Conservation (phyloP, 2,797 vertebrate genomes). For the Acanthornis magna region DNA sequence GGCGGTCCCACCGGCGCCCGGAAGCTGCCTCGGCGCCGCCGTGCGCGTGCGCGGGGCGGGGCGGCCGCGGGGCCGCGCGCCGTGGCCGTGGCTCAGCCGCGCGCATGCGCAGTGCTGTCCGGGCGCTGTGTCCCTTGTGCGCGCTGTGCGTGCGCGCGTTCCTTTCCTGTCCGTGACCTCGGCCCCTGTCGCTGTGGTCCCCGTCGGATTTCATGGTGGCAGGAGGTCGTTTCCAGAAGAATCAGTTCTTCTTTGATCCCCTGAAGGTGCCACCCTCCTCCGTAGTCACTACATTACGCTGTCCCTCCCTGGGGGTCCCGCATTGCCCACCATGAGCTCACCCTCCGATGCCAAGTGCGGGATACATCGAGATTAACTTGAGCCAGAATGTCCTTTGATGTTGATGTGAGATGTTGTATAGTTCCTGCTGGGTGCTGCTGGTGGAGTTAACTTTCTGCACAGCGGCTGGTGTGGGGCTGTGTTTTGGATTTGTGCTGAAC, state of each 20-base stretch:
- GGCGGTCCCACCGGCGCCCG: neutral
- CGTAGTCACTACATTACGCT: neutral
- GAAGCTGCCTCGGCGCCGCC: constrained; percentile 32
- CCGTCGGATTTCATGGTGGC: accelerated
- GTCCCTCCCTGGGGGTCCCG: neutral
- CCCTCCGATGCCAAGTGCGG: accelerated
- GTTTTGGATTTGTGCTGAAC: neutral
- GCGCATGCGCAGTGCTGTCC: too few species aligned
- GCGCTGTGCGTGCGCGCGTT: neutral
- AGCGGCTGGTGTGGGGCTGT: neutral
- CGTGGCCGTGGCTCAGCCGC: too few species aligned
- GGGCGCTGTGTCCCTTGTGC: accelerated
- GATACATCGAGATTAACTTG: accelerated
- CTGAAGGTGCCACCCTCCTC: neutral
- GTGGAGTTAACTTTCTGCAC: neutral
- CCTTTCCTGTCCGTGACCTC: accelerated
- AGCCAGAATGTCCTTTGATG: too few species aligned
- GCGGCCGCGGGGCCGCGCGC: neutral
- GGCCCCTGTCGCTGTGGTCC: accelerated
- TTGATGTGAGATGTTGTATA: accelerated
- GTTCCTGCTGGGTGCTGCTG: neutral
- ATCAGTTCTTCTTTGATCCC: neutral
- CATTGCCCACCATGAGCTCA: accelerated
- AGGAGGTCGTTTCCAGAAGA: accelerated
- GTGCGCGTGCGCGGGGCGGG: neutral